phyloP scores from a whole-genome alignment of 2,888 invertebrate genomes.

The Eupithecia inturbata region DNA sequence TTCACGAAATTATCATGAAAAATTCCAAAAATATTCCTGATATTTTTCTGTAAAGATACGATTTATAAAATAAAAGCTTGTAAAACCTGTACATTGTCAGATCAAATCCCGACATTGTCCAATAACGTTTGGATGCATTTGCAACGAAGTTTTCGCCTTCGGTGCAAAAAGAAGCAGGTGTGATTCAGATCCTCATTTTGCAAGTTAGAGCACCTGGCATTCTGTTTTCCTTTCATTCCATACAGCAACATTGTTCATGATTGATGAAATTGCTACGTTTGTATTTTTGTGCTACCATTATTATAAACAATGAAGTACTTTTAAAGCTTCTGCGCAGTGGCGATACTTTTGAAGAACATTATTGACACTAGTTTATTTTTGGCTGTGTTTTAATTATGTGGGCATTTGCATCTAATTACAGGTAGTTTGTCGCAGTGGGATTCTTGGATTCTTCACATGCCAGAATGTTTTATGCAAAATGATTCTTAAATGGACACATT shows the following conservation, averaged over 20 bases:
- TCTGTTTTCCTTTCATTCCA: constrained; percentile 15
- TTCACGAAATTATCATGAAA: neutral
- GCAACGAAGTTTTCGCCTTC: constrained; percentile 5
- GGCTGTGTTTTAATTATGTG: neutral
- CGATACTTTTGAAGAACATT: neutral
- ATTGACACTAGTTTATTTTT: neutral
- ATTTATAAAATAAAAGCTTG: neutral
- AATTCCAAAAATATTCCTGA: neutral
- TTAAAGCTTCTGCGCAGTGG: neutral
- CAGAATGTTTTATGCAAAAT: neutral
- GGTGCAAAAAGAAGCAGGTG: constrained; percentile 10
- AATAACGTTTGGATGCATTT: constrained; percentile 6
- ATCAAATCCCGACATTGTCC: constrained; percentile 1
- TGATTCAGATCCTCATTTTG: neutral
- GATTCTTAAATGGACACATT: neutral
- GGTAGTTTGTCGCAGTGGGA: neutral
- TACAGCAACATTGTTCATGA: constrained; percentile 6
- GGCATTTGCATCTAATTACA: neutral
- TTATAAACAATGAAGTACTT: neutral
- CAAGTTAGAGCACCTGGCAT: constrained; percentile 3
- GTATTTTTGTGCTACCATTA: constrained; percentile 4
- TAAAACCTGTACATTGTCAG: neutral
- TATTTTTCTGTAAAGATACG: neutral
- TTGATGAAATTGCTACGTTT: constrained; percentile 3
- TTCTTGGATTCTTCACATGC: neutral